phyloP scores from a whole-genome alignment of 2,888 invertebrate genomes.

The Mythimna ferrago region DNA sequence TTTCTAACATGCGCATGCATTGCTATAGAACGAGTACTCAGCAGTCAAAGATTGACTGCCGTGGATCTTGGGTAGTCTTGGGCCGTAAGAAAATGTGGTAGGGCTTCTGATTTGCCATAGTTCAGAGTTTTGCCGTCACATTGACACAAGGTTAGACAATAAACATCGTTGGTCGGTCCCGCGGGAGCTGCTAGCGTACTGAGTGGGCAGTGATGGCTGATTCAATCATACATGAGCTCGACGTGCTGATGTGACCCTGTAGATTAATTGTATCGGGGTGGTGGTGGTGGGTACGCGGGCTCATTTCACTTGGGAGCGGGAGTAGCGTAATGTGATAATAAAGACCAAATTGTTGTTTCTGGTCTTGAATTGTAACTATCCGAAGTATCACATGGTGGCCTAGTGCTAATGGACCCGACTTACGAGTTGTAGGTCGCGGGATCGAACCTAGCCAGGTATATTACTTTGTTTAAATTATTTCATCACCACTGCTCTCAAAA shows the following conservation, averaged over 20 bases:
- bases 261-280: slow-evolving; percentile 25
- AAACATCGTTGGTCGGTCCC: slow-evolving; percentile 24
- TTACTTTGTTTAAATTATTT: too few species aligned
- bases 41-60: too few species aligned
- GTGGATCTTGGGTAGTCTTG: too few species aligned
- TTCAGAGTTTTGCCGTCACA: neutral
- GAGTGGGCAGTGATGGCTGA: slow-evolving; percentile 6
- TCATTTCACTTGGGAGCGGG: slow-evolving; percentile 13
- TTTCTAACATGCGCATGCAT: too few species aligned
- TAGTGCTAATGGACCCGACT: too few species aligned
- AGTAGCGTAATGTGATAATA: neutral
- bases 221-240: slow-evolving; percentile 16
- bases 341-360: neutral
- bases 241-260: slow-evolving; percentile 14
- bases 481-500: too few species aligned
- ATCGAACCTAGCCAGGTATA: too few species aligned
- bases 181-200: slow-evolving; percentile 19
- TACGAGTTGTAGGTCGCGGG: too few species aligned
- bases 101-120: neutral
- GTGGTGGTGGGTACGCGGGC: slow-evolving; percentile 1
- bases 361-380: too few species aligned
- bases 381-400: too few species aligned
- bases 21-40: neutral
- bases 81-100: too few species aligned
- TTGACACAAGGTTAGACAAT: slow-evolving; percentile 40